Conservation (phyloP, 2,797 vertebrate genomes). For the Peromyscus attwateri region DNA sequence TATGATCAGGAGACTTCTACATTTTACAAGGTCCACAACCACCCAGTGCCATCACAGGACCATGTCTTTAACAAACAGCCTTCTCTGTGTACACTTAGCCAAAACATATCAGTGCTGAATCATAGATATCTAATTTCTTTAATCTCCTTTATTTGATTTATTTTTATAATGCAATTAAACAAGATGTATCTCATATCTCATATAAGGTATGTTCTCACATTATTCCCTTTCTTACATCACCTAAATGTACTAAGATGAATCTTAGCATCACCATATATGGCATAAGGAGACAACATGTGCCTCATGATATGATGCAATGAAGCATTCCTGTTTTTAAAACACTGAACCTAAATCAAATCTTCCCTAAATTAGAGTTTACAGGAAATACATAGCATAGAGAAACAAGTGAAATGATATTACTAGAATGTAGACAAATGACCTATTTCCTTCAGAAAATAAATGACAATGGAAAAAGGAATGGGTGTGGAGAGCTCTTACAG, state of each 20-base stretch:
- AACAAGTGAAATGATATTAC: constrained; percentile 55
- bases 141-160: constrained; percentile 31
- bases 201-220: constrained; percentile 43
- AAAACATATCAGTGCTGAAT: background rate
- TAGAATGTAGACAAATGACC: constrained; percentile 67
- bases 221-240: constrained; percentile 40
- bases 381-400: constrained; percentile 50
- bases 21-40: background rate
- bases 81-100: background rate
- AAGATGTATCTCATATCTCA: background rate
- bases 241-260: constrained; percentile 47
- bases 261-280: constrained; percentile 37
- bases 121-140: constrained; percentile 40
- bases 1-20: background rate
- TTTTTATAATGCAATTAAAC: constrained; percentile 53
- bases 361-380: constrained; percentile 60
- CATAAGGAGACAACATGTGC: constrained; percentile 8
- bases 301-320: constrained; percentile 50
- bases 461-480: constrained; percentile 48
- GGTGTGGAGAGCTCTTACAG: background rate
- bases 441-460: constrained; percentile 72
- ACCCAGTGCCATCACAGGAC: background rate
- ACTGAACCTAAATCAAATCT: constrained; percentile 61
- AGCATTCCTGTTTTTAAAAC: constrained; percentile 35
- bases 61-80: background rate